A percentile compares a stretch with the other conserved stretches of the same genome.
Conservation (phyloP, 2,888 invertebrate genomes). For the Beris morrisii region DNA sequence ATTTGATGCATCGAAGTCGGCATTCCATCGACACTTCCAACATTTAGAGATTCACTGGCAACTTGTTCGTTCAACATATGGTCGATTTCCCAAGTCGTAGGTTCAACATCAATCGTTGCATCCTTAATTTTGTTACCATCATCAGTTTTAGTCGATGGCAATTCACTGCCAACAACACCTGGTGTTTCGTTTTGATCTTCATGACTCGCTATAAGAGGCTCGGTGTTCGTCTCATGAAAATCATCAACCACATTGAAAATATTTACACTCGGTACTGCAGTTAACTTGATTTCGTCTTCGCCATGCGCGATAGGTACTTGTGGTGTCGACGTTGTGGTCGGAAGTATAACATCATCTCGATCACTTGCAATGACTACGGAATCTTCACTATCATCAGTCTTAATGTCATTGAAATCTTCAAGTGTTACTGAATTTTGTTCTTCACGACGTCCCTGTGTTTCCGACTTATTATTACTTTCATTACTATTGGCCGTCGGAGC, state of each 20-base stretch:
- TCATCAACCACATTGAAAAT: constrained; percentile 46
- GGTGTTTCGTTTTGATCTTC: constrained; percentile 21
- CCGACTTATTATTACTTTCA: background rate
- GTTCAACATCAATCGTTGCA: constrained; percentile 36
- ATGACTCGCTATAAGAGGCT: constrained; percentile 29
- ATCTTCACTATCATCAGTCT: constrained; percentile 7
- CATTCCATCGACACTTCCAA: constrained; percentile 38
- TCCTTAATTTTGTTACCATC: constrained; percentile 9
- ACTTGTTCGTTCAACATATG: constrained; percentile 47
- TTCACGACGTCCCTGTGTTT: background rate
- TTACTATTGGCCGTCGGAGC: constrained; percentile 30
- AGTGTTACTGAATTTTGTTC: constrained; percentile 1
- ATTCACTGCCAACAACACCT: constrained; percentile 28
- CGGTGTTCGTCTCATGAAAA: constrained; percentile 30
- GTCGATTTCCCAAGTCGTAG: constrained; percentile 51
- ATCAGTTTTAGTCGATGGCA: constrained; percentile 3
- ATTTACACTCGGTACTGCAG: constrained; percentile 43
- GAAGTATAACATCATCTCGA: constrained; percentile 34
- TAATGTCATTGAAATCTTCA: constrained; percentile 4
- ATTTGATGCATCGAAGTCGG: constrained; percentile 32
- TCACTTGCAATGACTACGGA: background rate
- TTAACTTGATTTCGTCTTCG: constrained; percentile 32
- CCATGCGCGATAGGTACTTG: background rate
- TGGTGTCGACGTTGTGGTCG: constrained; percentile 42
- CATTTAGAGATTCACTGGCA: constrained; percentile 39